Evolutionary conservation across 2,113 vertebrate genomes (phyloP).

Genomic region (Dasypus novemcinctus): DNA sequence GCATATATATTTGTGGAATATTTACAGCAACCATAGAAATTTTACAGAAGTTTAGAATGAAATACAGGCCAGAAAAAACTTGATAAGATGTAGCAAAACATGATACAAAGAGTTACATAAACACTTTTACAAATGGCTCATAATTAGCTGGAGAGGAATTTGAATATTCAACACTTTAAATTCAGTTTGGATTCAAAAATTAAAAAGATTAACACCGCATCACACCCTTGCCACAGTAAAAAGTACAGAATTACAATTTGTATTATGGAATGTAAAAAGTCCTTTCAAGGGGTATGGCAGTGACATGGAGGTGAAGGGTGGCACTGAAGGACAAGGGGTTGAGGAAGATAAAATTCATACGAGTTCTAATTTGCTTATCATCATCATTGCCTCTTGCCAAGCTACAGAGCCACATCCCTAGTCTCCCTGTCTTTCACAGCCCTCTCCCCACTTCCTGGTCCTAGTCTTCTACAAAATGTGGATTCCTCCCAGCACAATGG

Average conservation of each 20-base stretch:
- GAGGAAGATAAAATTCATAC: background rate
- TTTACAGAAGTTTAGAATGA: too few species aligned
- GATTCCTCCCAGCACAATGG: background rate
- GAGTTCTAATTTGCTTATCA: background rate
- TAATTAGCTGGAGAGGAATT: too few species aligned
- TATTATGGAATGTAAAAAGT: background rate
- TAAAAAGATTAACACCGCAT: constrained; percentile 84
- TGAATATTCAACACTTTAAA: too few species aligned
- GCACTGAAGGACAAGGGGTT: rapidly evolving
- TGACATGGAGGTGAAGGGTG: background rate
- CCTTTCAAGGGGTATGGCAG: background rate
- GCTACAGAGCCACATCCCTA: background rate
- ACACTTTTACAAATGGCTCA: too few species aligned
- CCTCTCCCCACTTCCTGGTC: background rate
- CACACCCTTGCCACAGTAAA: constrained; percentile 84
- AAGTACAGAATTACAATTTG: constrained; percentile 78
- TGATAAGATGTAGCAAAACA: too few species aligned
- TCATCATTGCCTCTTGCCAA: background rate
- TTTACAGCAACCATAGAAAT: too few species aligned
- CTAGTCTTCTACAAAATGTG: background rate
- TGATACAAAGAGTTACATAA: too few species aligned
- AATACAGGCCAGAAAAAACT: too few species aligned
- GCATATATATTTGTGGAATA: too few species aligned
- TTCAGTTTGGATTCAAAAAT: constrained; percentile 84
- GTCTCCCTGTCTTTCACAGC: too few species aligned